These are phyloP conservation scores for Meda fulgida DNA, from an alignment of 2,797 vertebrate species.

Conservation along the genomic window DNA sequence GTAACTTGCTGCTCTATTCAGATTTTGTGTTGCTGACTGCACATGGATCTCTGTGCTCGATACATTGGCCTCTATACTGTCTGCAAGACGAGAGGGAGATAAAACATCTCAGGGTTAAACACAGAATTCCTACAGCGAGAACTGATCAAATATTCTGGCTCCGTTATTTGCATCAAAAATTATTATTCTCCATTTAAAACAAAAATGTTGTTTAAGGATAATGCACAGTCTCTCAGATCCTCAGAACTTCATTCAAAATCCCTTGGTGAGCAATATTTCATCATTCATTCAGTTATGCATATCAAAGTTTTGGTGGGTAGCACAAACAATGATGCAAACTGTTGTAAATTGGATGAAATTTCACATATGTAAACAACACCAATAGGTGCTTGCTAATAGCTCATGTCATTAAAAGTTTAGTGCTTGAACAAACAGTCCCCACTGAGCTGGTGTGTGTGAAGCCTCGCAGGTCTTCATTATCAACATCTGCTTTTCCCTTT, in stretches of 20 bases:
- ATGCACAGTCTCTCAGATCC: slow-evolving; percentile 1
- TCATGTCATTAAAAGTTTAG: slow-evolving; percentile 35
- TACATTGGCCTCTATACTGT: slow-evolving; percentile 66
- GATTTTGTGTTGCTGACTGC: slow-evolving; percentile 89
- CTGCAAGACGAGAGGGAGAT: slow-evolving; percentile 53
- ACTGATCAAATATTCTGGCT: neutral
- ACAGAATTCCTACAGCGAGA: neutral
- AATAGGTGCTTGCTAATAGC: slow-evolving; percentile 4
- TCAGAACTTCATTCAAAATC: neutral
- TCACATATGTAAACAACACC: slow-evolving; percentile 29
- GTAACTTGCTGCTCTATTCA: slow-evolving; percentile 86
- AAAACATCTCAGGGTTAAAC: neutral
- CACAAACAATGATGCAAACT: slow-evolving; percentile 24
- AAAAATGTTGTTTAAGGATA: neutral
- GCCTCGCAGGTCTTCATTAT: slow-evolving; percentile 45
- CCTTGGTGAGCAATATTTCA: neutral
- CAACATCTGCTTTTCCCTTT: slow-evolving; percentile 22
- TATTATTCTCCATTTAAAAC: neutral
- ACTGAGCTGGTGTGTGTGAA: neutral
- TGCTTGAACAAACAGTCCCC: slow-evolving; percentile 27
- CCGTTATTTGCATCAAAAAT: neutral
- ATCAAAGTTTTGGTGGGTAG: neutral
- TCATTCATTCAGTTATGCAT: neutral
- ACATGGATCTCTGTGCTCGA: slow-evolving; percentile 69
- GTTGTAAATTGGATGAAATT: slow-evolving; percentile 12